Evolutionary conservation across 2,888 invertebrate genomes (phyloP).

Genomic region (Antheraea assamensis): DNA sequence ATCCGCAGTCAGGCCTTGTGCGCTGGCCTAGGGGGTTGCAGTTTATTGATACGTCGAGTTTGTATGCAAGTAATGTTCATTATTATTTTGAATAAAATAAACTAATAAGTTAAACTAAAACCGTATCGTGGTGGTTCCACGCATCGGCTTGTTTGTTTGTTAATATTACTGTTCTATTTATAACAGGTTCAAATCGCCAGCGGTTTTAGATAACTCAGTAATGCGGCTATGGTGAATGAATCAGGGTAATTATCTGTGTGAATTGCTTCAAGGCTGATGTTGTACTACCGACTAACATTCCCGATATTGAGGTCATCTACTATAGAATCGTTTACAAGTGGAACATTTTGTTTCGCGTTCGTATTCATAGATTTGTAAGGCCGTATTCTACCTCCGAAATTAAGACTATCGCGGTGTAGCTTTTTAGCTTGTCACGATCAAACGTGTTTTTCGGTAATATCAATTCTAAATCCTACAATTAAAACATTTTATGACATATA

Average conservation of each 20-base stretch:
- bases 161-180: neutral
- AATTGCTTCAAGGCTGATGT: neutral
- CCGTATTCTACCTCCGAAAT: too few species aligned
- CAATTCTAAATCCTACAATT: too few species aligned
- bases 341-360: neutral
- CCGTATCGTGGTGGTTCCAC: neutral
- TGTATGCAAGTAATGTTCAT: too few species aligned
- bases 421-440: too few species aligned
- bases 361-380: neutral
- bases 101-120: neutral
- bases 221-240: constrained; percentile 4
- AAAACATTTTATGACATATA: too few species aligned
- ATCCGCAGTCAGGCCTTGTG: neutral
- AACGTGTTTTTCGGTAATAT: too few species aligned
- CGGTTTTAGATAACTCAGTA: neutral
- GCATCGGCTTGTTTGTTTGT: neutral
- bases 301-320: constrained; percentile 5
- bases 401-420: too few species aligned
- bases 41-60: too few species aligned
- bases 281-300: neutral
- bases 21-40: neutral
- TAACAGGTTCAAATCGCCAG: neutral
- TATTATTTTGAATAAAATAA: neutral
- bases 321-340: neutral
- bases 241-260: constrained; percentile 8